Evolutionary conservation across 2,113 vertebrate genomes (phyloP), one percentile per base, ranked within the genome.

Genomic region (Catharus bicknelli): DNA sequence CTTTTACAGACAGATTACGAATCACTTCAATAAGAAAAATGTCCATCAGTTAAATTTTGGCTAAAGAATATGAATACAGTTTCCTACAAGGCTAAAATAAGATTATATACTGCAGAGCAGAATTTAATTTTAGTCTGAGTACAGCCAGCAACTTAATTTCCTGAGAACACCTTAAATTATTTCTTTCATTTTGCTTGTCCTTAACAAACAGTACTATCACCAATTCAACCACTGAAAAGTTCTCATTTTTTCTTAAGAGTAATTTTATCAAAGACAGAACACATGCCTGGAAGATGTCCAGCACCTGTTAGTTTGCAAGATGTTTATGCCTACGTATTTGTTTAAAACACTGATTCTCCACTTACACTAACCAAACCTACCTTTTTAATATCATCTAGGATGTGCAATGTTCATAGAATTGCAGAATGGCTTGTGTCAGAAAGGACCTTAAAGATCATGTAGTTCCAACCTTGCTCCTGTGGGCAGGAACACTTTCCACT

Each of bases 61-160:
- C 36, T 32, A 73, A 76, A 73, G 50, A 83, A 51, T 63, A 70
- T 9, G 25, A 62, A 57, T 9, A 50, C 16, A 61, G 32, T 34
- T 85, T 90, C 62, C 57, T 51, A 43, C 30, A 58, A 64, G 14
- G 23, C 23, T 38, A 85, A 93, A 93, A 80, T 69, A 81, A 74
- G 59, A 90, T 75, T 76, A 72, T 13, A 22, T 45, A 6, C 53
- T 70, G 50, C 50, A 70, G 50, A 51, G 42, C 27, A 90, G 79
- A 90, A 87, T 82, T 95, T 77, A 48, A 86, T 89, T 95, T 79
- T 80, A 88, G 16, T 55, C 29, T 68, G 11, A 57, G 19, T 64
- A 85, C 17, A 72, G 36, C 14, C 50, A 91, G 70, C 13, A 81
- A 68, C n/a, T 87, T 90, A 67, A 70, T 90, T 76, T 61, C 34